These are phyloP conservation scores for Xerus rutilus DNA, from an alignment of 2,797 vertebrate genomes.

Conservation along the genomic window DNA sequence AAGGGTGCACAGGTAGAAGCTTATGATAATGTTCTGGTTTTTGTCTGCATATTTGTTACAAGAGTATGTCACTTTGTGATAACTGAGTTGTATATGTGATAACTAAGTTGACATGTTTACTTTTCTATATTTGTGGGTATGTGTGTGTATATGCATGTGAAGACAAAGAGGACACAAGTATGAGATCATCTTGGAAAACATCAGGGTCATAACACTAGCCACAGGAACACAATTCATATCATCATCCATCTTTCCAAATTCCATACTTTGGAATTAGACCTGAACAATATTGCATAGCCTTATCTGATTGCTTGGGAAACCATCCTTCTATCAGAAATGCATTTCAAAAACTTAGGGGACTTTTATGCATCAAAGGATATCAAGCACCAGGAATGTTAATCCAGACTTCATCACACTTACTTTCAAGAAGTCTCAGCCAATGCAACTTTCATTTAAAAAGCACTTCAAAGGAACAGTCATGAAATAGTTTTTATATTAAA, in stretches of 20 bases:
- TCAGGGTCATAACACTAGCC: neutral
- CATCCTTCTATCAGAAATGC: neutral
- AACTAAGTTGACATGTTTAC: neutral
- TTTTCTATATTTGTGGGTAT: neutral
- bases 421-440: neutral
- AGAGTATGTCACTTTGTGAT: neutral
- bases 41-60: neutral
- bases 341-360: neutral
- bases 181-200: neutral
- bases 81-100: neutral
- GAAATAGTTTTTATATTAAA: slow-evolving; percentile 39
- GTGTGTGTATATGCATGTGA: neutral
- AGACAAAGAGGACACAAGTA: neutral
- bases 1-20: neutral
- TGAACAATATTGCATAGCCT: neutral
- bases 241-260: neutral
- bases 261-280: neutral
- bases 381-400: slow-evolving; percentile 1
- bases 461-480: neutral
- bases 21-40: neutral
- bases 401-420: neutral
- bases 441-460: slow-evolving; percentile 13
- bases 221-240: neutral
- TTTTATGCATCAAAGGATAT: slow-evolving; percentile 22
- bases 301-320: neutral